Evolutionary conservation across 1,140 invertebrate genomes (phyloP).

Genomic region (Calephelis virginiensis): DNA sequence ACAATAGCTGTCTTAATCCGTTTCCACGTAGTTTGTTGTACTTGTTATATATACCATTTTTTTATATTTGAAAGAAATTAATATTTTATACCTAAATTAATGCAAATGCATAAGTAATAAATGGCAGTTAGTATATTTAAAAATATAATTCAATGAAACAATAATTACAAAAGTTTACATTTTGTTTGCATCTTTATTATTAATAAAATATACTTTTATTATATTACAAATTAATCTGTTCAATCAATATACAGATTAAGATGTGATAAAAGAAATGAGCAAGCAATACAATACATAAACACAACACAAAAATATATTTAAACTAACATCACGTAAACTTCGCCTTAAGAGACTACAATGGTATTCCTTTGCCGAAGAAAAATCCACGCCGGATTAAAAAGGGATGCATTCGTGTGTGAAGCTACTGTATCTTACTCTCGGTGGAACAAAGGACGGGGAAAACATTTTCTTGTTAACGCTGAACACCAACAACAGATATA

Average conservation of each 20-base stretch:
- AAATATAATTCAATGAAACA: no score
- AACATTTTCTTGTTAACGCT: conserved; percentile 56
- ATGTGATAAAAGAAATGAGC: no score
- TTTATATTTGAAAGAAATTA: no score
- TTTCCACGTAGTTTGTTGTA: no score
- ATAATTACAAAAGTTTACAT: no score
- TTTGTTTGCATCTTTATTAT: no score
- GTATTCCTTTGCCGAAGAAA: conserved; percentile 65
- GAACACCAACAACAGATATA: conserved; percentile 30
- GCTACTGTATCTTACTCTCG: conserved; percentile 57
- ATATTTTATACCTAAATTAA: no score
- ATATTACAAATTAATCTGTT: not conserved
- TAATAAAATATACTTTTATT: not conserved
- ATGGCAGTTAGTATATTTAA: no score
- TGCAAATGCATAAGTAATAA: no score
- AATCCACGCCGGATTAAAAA: conserved; percentile 66
- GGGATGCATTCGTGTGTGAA: conserved; percentile 69
- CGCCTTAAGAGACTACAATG: conserved; percentile 42
- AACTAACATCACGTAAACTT: conserved; percentile 14
- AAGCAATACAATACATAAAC: no score
- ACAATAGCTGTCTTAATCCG: no score
- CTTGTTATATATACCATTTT: no score
- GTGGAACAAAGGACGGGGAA: conserved; percentile 66
- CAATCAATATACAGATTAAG: not conserved
- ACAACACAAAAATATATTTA: not conserved